phyloP scores from a whole-genome alignment of 2,888 invertebrate genomes.

The Synergus itoensis region DNA sequence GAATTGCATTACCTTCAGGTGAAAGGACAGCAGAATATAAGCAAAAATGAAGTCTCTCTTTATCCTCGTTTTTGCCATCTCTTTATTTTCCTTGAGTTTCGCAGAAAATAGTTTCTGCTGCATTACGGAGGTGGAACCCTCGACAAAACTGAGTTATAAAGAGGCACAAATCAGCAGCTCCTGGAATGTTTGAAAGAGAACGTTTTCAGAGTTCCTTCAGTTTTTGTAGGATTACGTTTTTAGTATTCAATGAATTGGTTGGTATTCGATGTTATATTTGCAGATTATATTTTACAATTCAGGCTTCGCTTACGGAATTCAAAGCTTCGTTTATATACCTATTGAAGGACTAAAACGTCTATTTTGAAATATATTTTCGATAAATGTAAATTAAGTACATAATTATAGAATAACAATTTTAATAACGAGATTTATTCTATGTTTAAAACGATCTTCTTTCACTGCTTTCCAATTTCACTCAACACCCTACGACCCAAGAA shows the following conservation, averaged over 20 bases:
- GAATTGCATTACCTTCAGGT: neutral
- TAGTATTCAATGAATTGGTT: neutral
- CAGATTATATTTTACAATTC: slow-evolving; percentile 3
- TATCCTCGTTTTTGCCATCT: neutral
- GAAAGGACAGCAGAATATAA: neutral
- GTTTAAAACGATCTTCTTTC: no score
- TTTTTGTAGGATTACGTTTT: neutral
- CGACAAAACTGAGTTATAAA: no score
- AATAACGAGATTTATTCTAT: no score
- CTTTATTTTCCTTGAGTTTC: neutral
- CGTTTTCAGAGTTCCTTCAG: neutral
- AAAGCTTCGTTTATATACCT: no score
- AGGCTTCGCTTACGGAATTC: neutral
- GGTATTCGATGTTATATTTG: slow-evolving; percentile 3
- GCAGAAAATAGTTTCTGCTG: neutral
- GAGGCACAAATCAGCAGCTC: neutral
- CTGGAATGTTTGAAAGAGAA: neutral
- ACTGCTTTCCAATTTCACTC: no score
- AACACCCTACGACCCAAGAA: no score
- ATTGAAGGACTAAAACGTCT: no score
- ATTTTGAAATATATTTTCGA: no score
- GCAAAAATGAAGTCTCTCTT: neutral
- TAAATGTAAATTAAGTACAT: no score
- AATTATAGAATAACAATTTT: no score
- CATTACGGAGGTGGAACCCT: neutral